Conservation (phyloP, 2,888 invertebrate species). For the Ornithoptera alexandrae region DNA sequence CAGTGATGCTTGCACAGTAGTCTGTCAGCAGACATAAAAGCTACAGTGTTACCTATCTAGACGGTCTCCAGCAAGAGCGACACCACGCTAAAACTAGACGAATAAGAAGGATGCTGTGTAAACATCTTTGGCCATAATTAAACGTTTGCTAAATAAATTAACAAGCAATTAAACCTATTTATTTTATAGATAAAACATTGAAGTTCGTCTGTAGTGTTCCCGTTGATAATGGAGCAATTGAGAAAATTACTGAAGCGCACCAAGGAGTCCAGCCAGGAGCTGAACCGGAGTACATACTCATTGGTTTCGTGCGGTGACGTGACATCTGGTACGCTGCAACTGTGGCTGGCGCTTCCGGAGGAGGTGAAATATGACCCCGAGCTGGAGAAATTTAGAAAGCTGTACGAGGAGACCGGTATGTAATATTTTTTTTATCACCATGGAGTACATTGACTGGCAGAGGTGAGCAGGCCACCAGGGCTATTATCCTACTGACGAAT, state of each 20-base stretch:
- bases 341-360: constrained; percentile 80
- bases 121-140: too few relatives aligned
- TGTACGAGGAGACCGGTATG: constrained; percentile 62
- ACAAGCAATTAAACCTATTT: not conserved
- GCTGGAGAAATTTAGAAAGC: constrained; percentile 72
- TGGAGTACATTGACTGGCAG: too few relatives aligned
- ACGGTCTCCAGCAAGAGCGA: too few relatives aligned
- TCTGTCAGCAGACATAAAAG: too few relatives aligned
- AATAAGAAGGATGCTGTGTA: too few relatives aligned
- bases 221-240: constrained; percentile 12
- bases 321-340: constrained; percentile 72
- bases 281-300: constrained; percentile 54
- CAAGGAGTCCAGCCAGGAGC: constrained; percentile 44
- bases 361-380: constrained; percentile 81
- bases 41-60: too few relatives aligned
- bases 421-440: not conserved
- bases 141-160: too few relatives aligned
- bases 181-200: not conserved
- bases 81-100: too few relatives aligned
- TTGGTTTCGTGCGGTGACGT: constrained; percentile 65
- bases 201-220: not conserved
- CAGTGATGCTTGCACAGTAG: too few relatives aligned
- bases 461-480: too few relatives aligned
- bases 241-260: constrained; percentile 7
- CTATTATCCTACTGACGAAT: too few relatives aligned